Percentiles rank a stretch among this genome's conserved stretches.
Evolutionary conservation across 2,797 vertebrate species (phyloP).

Genomic region (Capromys pilorides): DNA sequence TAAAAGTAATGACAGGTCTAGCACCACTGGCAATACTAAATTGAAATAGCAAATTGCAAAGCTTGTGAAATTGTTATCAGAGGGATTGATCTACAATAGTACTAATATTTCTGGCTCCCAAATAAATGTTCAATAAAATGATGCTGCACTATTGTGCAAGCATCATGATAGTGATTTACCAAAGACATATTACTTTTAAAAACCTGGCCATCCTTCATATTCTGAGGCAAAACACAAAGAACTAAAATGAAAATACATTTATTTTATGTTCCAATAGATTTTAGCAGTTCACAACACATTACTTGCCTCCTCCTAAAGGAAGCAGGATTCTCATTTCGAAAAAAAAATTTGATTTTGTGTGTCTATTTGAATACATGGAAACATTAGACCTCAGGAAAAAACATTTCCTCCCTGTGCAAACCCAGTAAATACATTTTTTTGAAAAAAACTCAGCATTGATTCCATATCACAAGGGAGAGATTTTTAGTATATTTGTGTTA

Average conservation of each 20-base stretch:
- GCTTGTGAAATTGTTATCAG: slow-evolving; percentile 69
- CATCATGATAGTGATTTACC: slow-evolving; percentile 80
- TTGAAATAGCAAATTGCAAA: slow-evolving; percentile 77
- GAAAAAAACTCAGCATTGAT: background rate
- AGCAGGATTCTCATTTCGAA: slow-evolving; percentile 63
- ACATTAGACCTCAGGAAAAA: slow-evolving; percentile 54
- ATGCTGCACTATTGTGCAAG: slow-evolving; percentile 60
- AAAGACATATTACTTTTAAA: slow-evolving; percentile 72
- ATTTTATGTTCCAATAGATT: slow-evolving; percentile 78
- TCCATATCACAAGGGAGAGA: background rate
- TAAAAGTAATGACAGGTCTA: slow-evolving; percentile 76
- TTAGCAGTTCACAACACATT: slow-evolving; percentile 72
- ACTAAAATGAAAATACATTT: slow-evolving; percentile 78
- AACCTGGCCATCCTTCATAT: slow-evolving; percentile 66
- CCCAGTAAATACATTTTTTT: background rate
- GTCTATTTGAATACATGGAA: slow-evolving; percentile 43
- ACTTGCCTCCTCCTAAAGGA: slow-evolving; percentile 72
- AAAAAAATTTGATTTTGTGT: slow-evolving; percentile 54
- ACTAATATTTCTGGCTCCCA: slow-evolving; percentile 69
- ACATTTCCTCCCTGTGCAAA: slow-evolving; percentile 61
- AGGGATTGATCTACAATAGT: slow-evolving; percentile 71
- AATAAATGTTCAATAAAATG: slow-evolving; percentile 77
- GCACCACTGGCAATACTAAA: slow-evolving; percentile 74
- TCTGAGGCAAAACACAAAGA: slow-evolving; percentile 69
- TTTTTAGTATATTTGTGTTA: background rate